Conservation (phyloP, 2,797 vertebrate species). For the Alca torda region DNA sequence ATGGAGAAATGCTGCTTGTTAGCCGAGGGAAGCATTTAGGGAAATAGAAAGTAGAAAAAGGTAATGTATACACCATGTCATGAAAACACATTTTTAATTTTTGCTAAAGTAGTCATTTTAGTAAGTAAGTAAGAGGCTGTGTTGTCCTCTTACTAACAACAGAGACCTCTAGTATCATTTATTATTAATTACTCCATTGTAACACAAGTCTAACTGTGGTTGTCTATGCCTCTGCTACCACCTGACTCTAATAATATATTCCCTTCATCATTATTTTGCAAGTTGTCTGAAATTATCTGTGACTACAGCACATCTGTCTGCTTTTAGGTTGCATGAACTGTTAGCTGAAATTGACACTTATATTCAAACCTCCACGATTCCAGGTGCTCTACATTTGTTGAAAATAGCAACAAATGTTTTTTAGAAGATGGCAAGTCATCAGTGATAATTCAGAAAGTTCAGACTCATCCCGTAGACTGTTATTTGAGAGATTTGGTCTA, state of each 20-base stretch:
- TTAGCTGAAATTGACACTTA: neutral
- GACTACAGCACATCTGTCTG: neutral
- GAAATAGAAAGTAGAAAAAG: conserved; percentile 41
- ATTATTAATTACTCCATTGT: neutral
- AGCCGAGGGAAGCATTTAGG: conserved; percentile 60
- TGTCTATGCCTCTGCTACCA: neutral
- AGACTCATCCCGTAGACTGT: neutral
- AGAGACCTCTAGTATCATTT: neutral
- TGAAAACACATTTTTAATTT: conserved; percentile 55
- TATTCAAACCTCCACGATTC: neutral
- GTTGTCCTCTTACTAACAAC: neutral
- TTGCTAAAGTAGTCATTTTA: neutral
- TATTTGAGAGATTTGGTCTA: neutral
- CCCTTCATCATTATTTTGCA: neutral
- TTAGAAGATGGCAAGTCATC: neutral
- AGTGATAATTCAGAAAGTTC: neutral
- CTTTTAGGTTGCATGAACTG: neutral
- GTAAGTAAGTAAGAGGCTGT: neutral
- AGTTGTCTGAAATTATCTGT: neutral
- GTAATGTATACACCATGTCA: conserved; percentile 40
- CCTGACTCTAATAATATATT: neutral
- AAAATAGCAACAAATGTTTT: neutral
- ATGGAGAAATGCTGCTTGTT: conserved; percentile 55
- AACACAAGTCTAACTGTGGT: neutral
- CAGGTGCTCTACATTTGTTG: neutral